Evolutionary conservation across 2,113 vertebrate genomes (phyloP), one percentile per base, ranked within the genome.

Genomic region (Arvicanthis niloticus): DNA sequence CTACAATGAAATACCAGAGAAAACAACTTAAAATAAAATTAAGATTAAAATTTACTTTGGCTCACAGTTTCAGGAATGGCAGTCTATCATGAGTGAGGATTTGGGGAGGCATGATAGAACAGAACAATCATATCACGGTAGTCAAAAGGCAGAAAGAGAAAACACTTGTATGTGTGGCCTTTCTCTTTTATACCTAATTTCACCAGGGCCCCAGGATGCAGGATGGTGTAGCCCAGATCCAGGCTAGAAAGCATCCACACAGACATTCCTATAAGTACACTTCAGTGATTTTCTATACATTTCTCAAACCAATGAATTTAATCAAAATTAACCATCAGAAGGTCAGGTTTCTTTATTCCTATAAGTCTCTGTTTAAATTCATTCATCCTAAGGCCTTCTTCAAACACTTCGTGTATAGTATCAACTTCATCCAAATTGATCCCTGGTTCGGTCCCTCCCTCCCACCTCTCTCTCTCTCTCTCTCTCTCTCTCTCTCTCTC

Each of bases 81-180:
- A 31, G 4, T 72, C 51, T 24, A 40, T 42, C 37, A 17, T 88
- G 37, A 37, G 48, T 31, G 4, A 56, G 24, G 51, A 7, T 8
- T 15, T 2, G 67, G 67, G 34, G 1, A 12, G 24, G 29, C 0
- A 7, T 53, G 37, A 22, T 42, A 2, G 13, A 19, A 42, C 2
- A 21, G 24, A 58, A 12, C 9, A 68, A 24, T n/a, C 37, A 40
- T 31, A 40, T 56, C 37, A 19, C 58, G 37, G 22, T 51, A 56
- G 67, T 34, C 60, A 73, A 40, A 56, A 84, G 56, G 2, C 22
- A 58, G 37, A 88, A 68, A 88, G 3, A 34, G 7, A 85, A 31
- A 53, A 53, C 2, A 34, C 5, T 15, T 26, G 4, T 15, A 53
- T 40, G 4, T 31, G n/a, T 10, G 21, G 13, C 1, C 8, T 56